Conservation (phyloP, 2,888 invertebrate genomes). For the Gymnoscelis rufifasciata region DNA sequence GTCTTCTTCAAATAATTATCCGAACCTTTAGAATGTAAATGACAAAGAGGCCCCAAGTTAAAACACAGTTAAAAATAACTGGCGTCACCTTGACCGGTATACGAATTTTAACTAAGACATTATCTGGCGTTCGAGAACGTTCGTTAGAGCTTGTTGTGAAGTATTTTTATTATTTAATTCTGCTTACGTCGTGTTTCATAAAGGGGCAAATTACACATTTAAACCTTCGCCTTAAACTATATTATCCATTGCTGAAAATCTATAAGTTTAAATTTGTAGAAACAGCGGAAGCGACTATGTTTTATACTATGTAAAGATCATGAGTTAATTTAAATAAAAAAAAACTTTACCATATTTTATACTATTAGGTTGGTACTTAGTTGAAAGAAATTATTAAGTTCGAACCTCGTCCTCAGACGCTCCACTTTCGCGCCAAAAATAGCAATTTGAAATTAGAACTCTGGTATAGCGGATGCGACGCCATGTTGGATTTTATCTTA, state of each 20-base stretch:
- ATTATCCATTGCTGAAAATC: no score
- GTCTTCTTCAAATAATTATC: conserved; percentile 2
- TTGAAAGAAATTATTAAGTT: not conserved
- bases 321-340: no score
- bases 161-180: no score
- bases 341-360: no score
- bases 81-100: conserved; percentile 24
- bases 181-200: no score
- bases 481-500: conserved; percentile 32
- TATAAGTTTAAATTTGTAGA: no score
- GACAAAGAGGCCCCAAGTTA: conserved; percentile 28
- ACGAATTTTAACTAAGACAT: conserved; percentile 19
- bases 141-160: not conserved
- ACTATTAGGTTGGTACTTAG: not conserved
- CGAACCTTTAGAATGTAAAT: conserved; percentile 14
- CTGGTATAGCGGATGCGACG: conserved; percentile 23
- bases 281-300: no score
- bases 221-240: no score
- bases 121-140: conserved; percentile 5
- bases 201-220: no score
- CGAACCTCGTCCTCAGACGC: not conserved
- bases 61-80: conserved; percentile 26
- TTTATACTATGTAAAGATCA: no score
- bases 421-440: conserved; percentile 49
- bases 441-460: conserved; percentile 42